A percentile compares a stretch with the other conserved stretches of the same genome.
These are phyloP conservation scores for Phortica variegata DNA, from an alignment of 1,140 invertebrate genomes.

Conservation along the genomic window DNA sequence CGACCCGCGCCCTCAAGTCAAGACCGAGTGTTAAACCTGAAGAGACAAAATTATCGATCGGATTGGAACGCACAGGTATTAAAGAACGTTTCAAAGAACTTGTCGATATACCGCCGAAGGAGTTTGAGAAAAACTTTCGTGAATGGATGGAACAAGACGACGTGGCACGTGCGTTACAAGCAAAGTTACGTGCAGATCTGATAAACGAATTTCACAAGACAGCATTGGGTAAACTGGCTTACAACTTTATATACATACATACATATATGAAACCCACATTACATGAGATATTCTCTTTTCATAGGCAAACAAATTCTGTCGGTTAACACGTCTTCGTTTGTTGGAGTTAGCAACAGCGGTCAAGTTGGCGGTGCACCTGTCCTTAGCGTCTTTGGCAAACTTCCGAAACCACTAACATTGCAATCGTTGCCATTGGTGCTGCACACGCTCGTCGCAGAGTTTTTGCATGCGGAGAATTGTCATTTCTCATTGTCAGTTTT, in stretches of 20 bases:
- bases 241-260: neutral
- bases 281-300: neutral
- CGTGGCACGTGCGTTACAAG: constrained; percentile 36
- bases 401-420: constrained; percentile 7
- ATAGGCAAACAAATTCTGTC: neutral
- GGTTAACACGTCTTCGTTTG: constrained; percentile 15
- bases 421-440: constrained; percentile 35
- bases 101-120: constrained; percentile 18
- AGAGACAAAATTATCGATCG: too few relatives aligned
- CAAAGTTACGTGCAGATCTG: constrained; percentile 40
- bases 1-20: too few relatives aligned
- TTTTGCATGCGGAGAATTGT: constrained; percentile 46
- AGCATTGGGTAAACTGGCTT: constrained; percentile 28
- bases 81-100: too few relatives aligned
- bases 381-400: neutral
- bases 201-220: constrained; percentile 47
- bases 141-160: constrained; percentile 45
- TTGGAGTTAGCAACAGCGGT: neutral
- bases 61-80: too few relatives aligned
- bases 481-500: constrained; percentile 48
- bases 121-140: constrained; percentile 42
- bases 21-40: too few relatives aligned
- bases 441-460: constrained; percentile 49
- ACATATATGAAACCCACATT: neutral
- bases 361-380: neutral